Evolutionary conservation across 2,888 invertebrate genomes (phyloP).

Genomic region (Craniophora ligustri): DNA sequence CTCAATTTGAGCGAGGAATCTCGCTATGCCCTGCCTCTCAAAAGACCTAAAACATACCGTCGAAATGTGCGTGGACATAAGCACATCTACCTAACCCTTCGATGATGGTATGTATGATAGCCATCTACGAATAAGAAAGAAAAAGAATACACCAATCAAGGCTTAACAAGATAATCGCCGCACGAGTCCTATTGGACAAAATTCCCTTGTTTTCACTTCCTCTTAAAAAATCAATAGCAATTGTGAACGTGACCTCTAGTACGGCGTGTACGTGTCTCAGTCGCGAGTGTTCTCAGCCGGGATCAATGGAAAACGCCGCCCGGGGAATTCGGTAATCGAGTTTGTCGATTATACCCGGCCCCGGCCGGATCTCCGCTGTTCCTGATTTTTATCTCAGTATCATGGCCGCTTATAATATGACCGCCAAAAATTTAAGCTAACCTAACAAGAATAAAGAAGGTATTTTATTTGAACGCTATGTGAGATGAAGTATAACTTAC

Average conservation of each 20-base stretch:
- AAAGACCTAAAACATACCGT: too few relatives aligned
- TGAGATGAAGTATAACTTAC: too few relatives aligned
- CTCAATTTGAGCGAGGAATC: too few relatives aligned
- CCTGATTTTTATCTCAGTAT: conserved; percentile 68
- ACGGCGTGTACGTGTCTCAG: conserved; percentile 51
- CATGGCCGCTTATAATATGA: conserved; percentile 60
- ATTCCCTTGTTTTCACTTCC: conserved; percentile 7
- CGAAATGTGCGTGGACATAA: too few relatives aligned
- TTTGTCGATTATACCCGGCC: conserved; percentile 78
- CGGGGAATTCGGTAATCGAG: conserved; percentile 82
- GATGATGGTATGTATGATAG: too few relatives aligned
- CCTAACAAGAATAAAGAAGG: too few relatives aligned
- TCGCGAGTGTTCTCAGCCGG: conserved; percentile 61
- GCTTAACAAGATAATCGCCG: conserved; percentile 10
- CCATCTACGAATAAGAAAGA: neutral
- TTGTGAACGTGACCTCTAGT: conserved; percentile 51
- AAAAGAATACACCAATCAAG: conserved; percentile 6
- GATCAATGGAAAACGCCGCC: conserved; percentile 74
- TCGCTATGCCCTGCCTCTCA: too few relatives aligned
- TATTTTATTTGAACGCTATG: too few relatives aligned
- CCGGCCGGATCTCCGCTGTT: conserved; percentile 57
- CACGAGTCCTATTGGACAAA: neutral
- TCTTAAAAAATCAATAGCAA: conserved; percentile 41
- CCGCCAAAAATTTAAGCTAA: conserved; percentile 49
- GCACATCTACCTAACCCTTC: too few relatives aligned